A percentile compares a stretch with the other conserved stretches of the same genome.
Evolutionary conservation across 2,888 invertebrate genomes (phyloP).

Genomic region (Heteropelma amictum): DNA sequence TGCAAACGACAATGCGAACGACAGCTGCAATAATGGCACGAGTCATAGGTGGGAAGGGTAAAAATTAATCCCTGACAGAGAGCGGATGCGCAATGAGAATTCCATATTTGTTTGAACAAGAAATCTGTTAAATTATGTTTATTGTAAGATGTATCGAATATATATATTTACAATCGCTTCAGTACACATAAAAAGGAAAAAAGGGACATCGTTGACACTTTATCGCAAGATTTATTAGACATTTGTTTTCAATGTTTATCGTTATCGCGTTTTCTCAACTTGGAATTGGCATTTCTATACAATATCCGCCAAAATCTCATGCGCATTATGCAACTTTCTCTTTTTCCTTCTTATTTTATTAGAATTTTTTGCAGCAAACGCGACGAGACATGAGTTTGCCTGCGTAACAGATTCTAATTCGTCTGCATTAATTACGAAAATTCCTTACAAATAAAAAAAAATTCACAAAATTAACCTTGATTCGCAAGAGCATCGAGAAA

Average conservation of each 20-base stretch:
- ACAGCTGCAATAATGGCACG: too few relatives aligned
- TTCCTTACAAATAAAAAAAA: constrained; percentile 5
- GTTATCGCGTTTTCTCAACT: constrained; percentile 52
- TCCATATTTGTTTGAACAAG: background rate
- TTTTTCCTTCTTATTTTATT: constrained; percentile 20
- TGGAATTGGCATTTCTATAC: constrained; percentile 27
- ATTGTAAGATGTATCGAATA: constrained; percentile 73
- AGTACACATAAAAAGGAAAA: constrained; percentile 70
- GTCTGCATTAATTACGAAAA: background rate
- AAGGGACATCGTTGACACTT: constrained; percentile 61
- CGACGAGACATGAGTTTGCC: constrained; percentile 24
- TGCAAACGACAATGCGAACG: too few relatives aligned
- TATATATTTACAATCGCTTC: constrained; percentile 73
- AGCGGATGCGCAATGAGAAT: background rate
- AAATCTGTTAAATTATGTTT: constrained; percentile 71
- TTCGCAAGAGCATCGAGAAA: background rate
- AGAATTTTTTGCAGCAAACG: constrained; percentile 20
- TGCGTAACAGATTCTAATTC: background rate
- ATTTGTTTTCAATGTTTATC: constrained; percentile 61
- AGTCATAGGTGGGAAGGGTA: background rate
- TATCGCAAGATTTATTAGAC: constrained; percentile 61
- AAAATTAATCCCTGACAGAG: background rate
- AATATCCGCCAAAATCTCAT: constrained; percentile 18
- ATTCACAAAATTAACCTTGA: background rate
- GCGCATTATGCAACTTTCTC: constrained; percentile 29